Evolutionary conservation across 1,140 invertebrate genomes (phyloP), one percentile per base, ranked within the genome.

Genomic region (Acromyrmex heyeri): DNA sequence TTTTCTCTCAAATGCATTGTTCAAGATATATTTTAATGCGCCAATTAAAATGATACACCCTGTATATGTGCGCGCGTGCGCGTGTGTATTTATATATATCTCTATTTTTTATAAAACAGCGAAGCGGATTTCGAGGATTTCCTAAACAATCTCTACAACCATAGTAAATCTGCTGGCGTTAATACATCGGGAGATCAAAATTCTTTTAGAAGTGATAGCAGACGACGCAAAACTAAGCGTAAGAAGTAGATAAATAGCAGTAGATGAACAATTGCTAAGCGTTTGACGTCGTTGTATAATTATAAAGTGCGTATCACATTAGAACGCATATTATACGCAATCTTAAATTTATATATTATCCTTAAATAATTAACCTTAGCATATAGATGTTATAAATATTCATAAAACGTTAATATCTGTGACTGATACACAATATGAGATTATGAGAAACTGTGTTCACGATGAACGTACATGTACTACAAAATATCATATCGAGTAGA

Each of bases 111-210:
- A 67, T 62, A 24, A 44, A 93, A 65, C 89, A 96, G 96, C 73
- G 96, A 97, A 91, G 95, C 96, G 62, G 96, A 97, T 93, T 94
- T 97, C 69, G 96, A 97, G 91, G 96, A 97, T 88, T 96, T 97
- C 91, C 93, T 97, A 86, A 97, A 96, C 91, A 96, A 96, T 93
- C 92, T 97, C 59, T 96, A 96, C 91, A 95, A 95, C 61, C 94
- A 95, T 16, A 95, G 91, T 81, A 95, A 95, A 89, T 87, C 94
- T 72, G 93, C 93, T 59, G 88, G 91, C 73, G 79, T 92, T 62
- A 93, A 87, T 86, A 76, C 93, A 81, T 86, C 92, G 48, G 92
- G 86, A 6, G 92, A 94, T 83, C 91, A 92, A 85, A 94, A 90
- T 88, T 90, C 86, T 30, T 92, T 94, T 50, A 94, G 93, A 86